Evolutionary conservation across 2,888 invertebrate genomes (phyloP).

Genomic region (Macrosoma leucophasiata): DNA sequence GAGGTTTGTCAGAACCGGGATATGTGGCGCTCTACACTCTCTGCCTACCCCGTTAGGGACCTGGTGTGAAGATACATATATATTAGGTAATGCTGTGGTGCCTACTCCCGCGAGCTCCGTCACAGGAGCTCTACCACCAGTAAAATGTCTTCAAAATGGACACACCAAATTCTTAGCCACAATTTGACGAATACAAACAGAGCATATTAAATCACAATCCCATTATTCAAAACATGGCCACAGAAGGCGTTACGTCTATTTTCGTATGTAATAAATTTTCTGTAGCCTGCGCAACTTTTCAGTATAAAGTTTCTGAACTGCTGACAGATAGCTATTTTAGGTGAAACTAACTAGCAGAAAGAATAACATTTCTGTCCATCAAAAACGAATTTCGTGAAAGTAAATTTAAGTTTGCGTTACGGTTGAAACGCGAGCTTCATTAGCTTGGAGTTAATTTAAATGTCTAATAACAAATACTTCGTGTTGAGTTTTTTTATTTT

Average conservation of each 20-base stretch:
- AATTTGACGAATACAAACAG: too few species aligned
- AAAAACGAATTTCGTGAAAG: conserved; percentile 50
- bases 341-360: conserved; percentile 46
- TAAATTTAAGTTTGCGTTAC: conserved; percentile 26
- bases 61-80: too few species aligned
- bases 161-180: too few species aligned
- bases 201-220: conserved; percentile 49
- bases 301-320: conserved; percentile 59
- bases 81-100: too few species aligned
- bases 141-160: too few species aligned
- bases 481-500: too few species aligned
- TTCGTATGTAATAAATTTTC: conserved; percentile 49
- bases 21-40: too few species aligned
- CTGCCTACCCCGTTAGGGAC: too few species aligned
- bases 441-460: conserved; percentile 18
- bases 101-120: too few species aligned
- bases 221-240: conserved; percentile 45
- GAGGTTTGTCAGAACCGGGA: too few species aligned
- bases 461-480: too few species aligned
- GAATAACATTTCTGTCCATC: conserved; percentile 59
- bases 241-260: conserved; percentile 40
- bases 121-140: too few species aligned
- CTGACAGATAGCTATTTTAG: conserved; percentile 57
- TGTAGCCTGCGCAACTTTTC: conserved; percentile 42
- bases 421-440: conserved; percentile 29